phyloP scores from a whole-genome alignment of 2,888 invertebrate genomes.

The Atethmia centrago region DNA sequence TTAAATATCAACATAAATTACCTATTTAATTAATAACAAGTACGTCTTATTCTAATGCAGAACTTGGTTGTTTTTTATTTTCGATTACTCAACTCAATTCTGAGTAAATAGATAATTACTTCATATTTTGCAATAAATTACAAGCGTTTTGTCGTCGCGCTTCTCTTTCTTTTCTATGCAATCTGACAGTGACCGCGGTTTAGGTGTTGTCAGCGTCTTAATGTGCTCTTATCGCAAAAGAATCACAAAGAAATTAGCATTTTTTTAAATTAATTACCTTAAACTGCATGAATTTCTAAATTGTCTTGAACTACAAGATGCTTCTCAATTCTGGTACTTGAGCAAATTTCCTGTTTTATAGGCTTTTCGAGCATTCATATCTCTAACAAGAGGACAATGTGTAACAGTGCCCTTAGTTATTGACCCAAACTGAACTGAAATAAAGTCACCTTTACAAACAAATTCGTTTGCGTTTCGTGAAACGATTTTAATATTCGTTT shows the following conservation, averaged over 20 bases:
- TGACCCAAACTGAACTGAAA: background rate
- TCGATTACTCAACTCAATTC: too few species aligned
- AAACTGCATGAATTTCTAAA: background rate
- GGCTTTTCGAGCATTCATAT: background rate
- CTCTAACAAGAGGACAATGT: background rate
- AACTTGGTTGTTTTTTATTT: too few species aligned
- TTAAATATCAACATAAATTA: too few species aligned
- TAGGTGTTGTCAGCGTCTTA: too few species aligned
- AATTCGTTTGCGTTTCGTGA: slow-evolving; percentile 30
- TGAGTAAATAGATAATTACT: too few species aligned
- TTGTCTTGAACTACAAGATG: background rate
- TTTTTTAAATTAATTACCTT: slow-evolving; percentile 8
- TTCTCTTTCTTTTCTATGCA: too few species aligned
- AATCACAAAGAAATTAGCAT: background rate
- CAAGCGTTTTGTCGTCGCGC: too few species aligned
- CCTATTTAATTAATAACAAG: too few species aligned
- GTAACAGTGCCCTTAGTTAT: background rate
- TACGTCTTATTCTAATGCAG: too few species aligned
- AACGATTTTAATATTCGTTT: slow-evolving; percentile 47
- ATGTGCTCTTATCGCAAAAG: slow-evolving; percentile 2
- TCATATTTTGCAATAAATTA: too few species aligned
- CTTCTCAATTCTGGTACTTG: slow-evolving; percentile 7
- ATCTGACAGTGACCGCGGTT: too few species aligned
- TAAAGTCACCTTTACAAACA: slow-evolving; percentile 6
- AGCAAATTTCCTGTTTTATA: background rate